Evolutionary conservation across 2,113 vertebrate genomes (phyloP), one percentile per base, ranked within the genome.

Genomic region (Megaleporinus macrocephalus): DNA sequence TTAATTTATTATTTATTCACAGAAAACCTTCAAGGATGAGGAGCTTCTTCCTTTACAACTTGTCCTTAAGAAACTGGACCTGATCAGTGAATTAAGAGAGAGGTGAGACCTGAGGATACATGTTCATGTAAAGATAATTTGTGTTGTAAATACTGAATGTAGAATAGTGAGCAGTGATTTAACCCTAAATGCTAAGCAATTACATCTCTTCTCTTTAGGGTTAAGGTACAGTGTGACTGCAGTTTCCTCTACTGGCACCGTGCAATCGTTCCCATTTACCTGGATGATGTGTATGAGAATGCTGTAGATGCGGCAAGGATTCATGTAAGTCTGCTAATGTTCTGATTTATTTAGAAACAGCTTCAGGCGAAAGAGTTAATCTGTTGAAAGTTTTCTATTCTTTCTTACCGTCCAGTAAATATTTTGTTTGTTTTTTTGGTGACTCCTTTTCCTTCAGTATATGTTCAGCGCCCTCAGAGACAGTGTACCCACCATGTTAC

Each of bases 1-100:
- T n/a, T n/a, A n/a, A n/a, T n/a, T n/a, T n/a, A n/a, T 69, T 22
- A 22, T 70, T 27, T 30, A 36, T 69, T n/a, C 16, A 22, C 80
- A 99, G 98, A 99, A 97, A 95, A 99, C 97, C 0, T 99, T 99
- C 88, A 98, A 96, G 92, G 98, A 99, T 76, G 98, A 99, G 89
- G 98, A 99, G 84, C 94, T 99, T 66, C 85, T 95, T 84, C 96
- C 96, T 0, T 93, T 99, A 86, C 97, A 98, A 88, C 93, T 99
- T 76, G 95, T 98, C 73, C 89, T 99, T 92, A 99, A 97, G 91
- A 99, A 99, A 76, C 90, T 99, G 81, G 97, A 98, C 89, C 92
- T 99, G 79, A 98, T 99, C 78, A 98, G 96, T 90, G 98, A 99
- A 88, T 95, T 99, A 44, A 93, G 89, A 81, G 96, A 99, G 89